Evolutionary conservation across 2,888 invertebrate genomes (phyloP), one percentile per base, ranked within the genome.

Genomic region (Apotomis turbidana): DNA sequence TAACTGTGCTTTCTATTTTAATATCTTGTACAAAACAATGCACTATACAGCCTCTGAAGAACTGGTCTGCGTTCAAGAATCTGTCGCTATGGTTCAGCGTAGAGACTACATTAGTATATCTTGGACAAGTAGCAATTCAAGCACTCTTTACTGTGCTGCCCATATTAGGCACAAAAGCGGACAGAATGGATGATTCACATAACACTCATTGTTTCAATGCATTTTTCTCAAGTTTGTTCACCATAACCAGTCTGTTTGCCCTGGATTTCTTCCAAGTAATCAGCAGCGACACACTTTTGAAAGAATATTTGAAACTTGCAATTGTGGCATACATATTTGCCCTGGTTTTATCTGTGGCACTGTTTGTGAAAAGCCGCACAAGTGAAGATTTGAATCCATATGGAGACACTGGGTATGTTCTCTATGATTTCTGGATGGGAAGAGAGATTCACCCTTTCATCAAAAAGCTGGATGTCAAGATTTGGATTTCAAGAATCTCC

Each of bases 381-480:
- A 85, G 94, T 3, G 88, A 90, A 68, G 88, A 94, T 54, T 88
- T 95, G 6, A 96, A 96, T 84, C 90, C 94, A 4, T 94, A 95
- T 80, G 96, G 95, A 57, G 94, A 94, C 60, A 95, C 95, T 74
- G 95, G 95, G 63, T 95, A 94, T 83, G 72, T 85, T 51, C 82
- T 96, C 61, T 96, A 96, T 85, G 96, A 96, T 80, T 97, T 96
- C 85, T 96, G 96, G 85, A 94, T 96, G 89, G 97, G 97, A 2
- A 90, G 95, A 80, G 96, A 97, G 87, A 87, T 96, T 58, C 96
- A 96, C 88, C 97, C 97, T 0, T 91, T 95, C 70, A 82, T 96
- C 61, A 94, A 94, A 59, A 88, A 88, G 5, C 80, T 97, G 68
- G 96, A 97, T 86, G 79, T 97, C 49, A 97, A 97, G 87, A 84